Percentiles rank a stretch among this genome's conserved stretches.
phyloP scores from a whole-genome alignment of 2,888 invertebrate species.

The Ypsolopha scabrella region DNA sequence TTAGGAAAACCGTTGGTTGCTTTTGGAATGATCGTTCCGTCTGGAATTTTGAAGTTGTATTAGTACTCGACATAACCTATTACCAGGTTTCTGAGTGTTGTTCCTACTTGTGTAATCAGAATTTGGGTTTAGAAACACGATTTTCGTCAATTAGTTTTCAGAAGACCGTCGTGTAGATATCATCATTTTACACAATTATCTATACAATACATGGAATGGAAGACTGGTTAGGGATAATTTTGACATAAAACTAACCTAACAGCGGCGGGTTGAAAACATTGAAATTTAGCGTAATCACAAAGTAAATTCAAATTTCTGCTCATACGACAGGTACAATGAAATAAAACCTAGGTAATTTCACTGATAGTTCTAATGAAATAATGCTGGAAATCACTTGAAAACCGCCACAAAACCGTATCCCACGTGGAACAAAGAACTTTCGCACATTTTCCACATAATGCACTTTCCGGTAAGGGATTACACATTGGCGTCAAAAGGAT shows the following conservation, averaged over 20 bases:
- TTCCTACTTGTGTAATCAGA: too few relatives aligned
- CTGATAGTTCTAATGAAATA: not conserved
- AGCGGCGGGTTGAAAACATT: not conserved
- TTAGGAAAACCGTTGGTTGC: constrained; percentile 95
- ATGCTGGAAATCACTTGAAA: not conserved
- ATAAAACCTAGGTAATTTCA: constrained; percentile 5
- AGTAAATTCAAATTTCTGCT: not conserved
- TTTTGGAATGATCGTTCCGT: constrained; percentile 97
- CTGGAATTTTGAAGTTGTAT: constrained; percentile 70
- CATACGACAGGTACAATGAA: not conserved
- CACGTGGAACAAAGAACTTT: constrained; percentile 37
- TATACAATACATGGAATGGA: not conserved
- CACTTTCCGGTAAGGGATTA: too few relatives aligned
- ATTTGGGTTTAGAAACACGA: too few relatives aligned
- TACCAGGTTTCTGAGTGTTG: too few relatives aligned
- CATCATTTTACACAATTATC: too few relatives aligned
- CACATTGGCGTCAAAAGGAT: too few relatives aligned
- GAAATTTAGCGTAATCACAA: not conserved
- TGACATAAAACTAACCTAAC: constrained; percentile 14
- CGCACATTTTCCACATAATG: constrained; percentile 28
- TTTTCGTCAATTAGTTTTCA: too few relatives aligned
- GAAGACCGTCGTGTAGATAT: too few relatives aligned
- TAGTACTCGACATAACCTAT: not conserved
- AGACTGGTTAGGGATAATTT: constrained; percentile 10
- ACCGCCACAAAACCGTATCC: constrained; percentile 14